Evolutionary conservation across 2,888 invertebrate genomes (phyloP), one percentile per base, ranked within the genome.

Genomic region (Agrotis exclamationis): DNA sequence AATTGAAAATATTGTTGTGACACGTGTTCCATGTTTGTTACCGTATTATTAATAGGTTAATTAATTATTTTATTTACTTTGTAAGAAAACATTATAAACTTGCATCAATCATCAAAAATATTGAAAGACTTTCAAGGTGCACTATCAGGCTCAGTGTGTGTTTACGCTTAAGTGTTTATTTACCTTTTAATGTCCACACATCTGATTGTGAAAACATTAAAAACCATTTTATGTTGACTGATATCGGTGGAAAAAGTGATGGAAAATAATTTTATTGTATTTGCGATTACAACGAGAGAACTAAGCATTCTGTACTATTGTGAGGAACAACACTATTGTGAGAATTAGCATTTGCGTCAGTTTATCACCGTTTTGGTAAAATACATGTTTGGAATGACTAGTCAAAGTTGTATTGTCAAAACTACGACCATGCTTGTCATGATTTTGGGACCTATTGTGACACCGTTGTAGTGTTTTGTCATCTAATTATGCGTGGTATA

Each of bases 201-300:
- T 70, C 54, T 57, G 65, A 82, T 79, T 57, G 54, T 11, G 28
- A 75, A 70, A 54, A 78, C 63, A 65, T 66, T 66, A 71, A 75
- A 81, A 74, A 60, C 22, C 56, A 20, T 70, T 67, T 68, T 66
- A 57, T 57, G 53, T 51, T n/a, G 45, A 62, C 72, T 47, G 60
- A 54, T 64, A 66, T 67, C 57, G 44, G 82, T 71, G 1, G 3
- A n/a, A 60, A n/a, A 65, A 44, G 44, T 62, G 9, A 44, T 51
- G 9, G 71, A 65, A 54, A 67, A 64, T 28, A 11, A 20, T 24
- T 5, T 14, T 20, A 50, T 56, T 5, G 16, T 20, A 50, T 56
- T 54, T 58, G 28, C n/a, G 11, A 48, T 58, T 44, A 62, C 63
- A 66, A 70, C 58, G 57, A 63, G 33, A 45, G 22, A 67, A 58